phyloP scores from a whole-genome alignment of 2,113 vertebrate genomes.

The Carassius auratus region DNA sequence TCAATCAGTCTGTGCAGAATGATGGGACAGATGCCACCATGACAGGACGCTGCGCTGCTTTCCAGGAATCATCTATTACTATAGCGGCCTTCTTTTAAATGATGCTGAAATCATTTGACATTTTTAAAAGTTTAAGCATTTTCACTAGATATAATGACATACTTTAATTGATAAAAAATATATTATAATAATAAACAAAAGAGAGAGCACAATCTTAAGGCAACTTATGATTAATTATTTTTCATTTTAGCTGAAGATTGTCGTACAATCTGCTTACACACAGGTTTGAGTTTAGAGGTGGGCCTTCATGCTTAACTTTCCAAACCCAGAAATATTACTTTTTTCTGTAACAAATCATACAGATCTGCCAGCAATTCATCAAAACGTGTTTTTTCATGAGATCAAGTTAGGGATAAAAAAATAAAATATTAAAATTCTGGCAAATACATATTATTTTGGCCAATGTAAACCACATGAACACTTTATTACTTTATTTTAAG shows the following conservation, averaged over 20 bases:
- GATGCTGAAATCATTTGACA: background rate
- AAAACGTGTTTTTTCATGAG: too few relatives aligned
- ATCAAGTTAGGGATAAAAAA: too few relatives aligned
- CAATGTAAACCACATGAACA: too few relatives aligned
- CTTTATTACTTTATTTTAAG: too few relatives aligned
- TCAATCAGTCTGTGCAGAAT: slow-evolving; percentile 56
- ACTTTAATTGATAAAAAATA: too few relatives aligned
- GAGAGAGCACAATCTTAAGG: background rate
- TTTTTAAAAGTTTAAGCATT: background rate
- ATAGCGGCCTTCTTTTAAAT: background rate
- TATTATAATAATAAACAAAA: background rate
- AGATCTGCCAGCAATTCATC: too few relatives aligned
- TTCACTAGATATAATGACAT: background rate
- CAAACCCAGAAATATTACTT: too few relatives aligned
- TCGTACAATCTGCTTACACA: background rate
- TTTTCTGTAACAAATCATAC: too few relatives aligned
- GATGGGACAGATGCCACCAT: background rate
- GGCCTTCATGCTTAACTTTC: background rate
- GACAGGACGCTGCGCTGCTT: background rate
- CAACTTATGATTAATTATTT: background rate
- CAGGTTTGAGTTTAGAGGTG: background rate
- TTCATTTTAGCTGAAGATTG: background rate
- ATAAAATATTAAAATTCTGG: too few relatives aligned
- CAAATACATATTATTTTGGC: too few relatives aligned
- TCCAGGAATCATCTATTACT: background rate